Evolutionary conservation across 2,797 vertebrate genomes (phyloP).

Genomic region (Remorina albescens): DNA sequence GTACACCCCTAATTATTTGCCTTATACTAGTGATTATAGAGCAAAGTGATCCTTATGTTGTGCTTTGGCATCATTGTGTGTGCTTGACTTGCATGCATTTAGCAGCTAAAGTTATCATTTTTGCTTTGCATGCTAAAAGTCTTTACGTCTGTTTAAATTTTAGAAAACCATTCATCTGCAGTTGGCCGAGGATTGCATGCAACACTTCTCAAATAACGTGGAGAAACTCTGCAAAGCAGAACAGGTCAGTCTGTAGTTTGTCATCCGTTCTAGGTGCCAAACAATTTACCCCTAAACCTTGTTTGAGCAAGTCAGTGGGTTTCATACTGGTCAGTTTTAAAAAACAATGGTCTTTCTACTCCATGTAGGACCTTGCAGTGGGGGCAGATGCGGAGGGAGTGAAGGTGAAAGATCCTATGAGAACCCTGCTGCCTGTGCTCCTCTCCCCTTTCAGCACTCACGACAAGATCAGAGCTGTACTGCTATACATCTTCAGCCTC

Average conservation of each 20-base stretch:
- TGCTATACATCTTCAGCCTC: slow-evolving; percentile 96
- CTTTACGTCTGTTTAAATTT: slow-evolving; percentile 36
- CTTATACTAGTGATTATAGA: background rate
- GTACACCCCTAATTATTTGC: no score
- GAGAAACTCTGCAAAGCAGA: slow-evolving; percentile 97
- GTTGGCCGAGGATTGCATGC: slow-evolving; percentile 96
- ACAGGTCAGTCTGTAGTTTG: slow-evolving; percentile 84
- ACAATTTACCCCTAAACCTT: background rate
- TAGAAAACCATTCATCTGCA: slow-evolving; percentile 95
- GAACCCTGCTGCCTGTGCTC: slow-evolving; percentile 94
- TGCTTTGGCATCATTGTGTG: slow-evolving; percentile 26
- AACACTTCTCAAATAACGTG: slow-evolving; percentile 87
- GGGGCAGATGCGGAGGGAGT: slow-evolving; percentile 92
- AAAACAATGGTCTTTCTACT: slow-evolving; percentile 5
- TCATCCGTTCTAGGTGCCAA: background rate
- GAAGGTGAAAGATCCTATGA: slow-evolving; percentile 95
- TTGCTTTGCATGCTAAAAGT: background rate
- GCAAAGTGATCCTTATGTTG: slow-evolving; percentile 7
- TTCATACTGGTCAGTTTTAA: background rate
- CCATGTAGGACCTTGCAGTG: slow-evolving; percentile 90
- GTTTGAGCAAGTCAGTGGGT: background rate
- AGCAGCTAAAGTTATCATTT: background rate
- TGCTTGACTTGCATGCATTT: background rate
- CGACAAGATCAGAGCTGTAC: slow-evolving; percentile 96
- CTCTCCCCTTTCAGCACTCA: slow-evolving; percentile 87